Percentiles rank a stretch among this genome's conserved stretches.
Evolutionary conservation across 2,113 vertebrate species (phyloP).

Genomic region (Macroglossus sobrinus): DNA sequence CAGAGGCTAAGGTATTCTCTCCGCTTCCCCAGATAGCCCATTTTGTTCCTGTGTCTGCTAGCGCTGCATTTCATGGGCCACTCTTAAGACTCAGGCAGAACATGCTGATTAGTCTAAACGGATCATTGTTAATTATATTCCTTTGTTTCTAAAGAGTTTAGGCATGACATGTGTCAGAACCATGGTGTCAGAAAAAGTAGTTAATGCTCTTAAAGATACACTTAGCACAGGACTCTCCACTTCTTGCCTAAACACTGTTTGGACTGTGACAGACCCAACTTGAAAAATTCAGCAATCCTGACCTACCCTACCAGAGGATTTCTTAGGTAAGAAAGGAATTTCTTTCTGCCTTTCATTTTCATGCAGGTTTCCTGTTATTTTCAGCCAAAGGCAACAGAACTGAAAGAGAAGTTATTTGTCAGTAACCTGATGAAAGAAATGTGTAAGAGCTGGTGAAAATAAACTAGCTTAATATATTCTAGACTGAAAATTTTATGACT

Average conservation of each 20-base stretch:
- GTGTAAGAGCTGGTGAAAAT: conserved; percentile 27
- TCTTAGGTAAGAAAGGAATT: neutral
- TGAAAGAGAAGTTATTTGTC: conserved; percentile 31
- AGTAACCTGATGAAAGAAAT: conserved; percentile 41
- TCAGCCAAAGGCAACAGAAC: conserved; percentile 7
- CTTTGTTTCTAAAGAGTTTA: neutral
- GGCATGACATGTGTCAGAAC: neutral
- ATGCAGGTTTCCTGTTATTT: conserved; percentile 17
- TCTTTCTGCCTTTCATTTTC: neutral
- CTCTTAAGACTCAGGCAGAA: neutral
- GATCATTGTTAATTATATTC: neutral
- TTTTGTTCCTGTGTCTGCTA: too few species aligned
- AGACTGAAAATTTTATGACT: conserved; percentile 58
- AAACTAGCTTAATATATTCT: conserved; percentile 45
- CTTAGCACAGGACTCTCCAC: neutral
- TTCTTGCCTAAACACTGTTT: neutral
- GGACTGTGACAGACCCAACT: neutral
- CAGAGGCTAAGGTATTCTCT: neutral
- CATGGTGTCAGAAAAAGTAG: neutral
- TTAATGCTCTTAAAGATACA: neutral
- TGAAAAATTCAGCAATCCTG: neutral
- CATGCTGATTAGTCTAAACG: neutral
- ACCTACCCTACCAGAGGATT: neutral
- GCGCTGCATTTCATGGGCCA: neutral
- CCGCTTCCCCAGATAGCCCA: neutral